Conservation (phyloP, 2,797 vertebrate genomes). For the Mormyrops boulengeri region DNA sequence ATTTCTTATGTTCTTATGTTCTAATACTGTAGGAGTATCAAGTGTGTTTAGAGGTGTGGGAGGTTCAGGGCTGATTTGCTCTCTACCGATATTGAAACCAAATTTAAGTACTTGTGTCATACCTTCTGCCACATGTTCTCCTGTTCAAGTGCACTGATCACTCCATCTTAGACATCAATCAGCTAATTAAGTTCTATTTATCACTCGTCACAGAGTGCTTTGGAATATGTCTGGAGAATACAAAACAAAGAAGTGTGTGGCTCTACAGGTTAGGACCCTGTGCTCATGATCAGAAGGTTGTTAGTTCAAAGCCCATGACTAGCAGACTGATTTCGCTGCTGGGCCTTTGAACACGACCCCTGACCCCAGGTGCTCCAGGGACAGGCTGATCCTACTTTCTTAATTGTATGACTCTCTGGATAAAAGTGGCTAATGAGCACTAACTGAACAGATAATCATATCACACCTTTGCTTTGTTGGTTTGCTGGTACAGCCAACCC, state of each 20-base stretch:
- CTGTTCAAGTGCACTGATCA: background rate
- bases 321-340: background rate
- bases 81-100: background rate
- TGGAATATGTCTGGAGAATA: background rate
- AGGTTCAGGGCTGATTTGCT: background rate
- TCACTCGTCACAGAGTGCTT: background rate
- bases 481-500: background rate
- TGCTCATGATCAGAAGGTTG: background rate
- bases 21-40: background rate
- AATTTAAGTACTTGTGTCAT: background rate
- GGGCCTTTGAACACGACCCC: background rate
- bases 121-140: background rate
- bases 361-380: background rate
- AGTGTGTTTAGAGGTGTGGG: background rate
- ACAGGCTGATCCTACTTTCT: background rate
- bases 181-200: background rate
- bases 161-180: background rate
- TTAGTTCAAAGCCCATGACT: background rate
- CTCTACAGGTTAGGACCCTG: background rate
- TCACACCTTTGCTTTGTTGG: background rate
- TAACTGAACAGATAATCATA: background rate
- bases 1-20: too few relatives aligned
- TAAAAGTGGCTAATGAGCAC: background rate
- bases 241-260: background rate
- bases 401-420: background rate